phyloP scores from a whole-genome alignment of 2,888 invertebrate genomes.

The Sympetrum striolatum region DNA sequence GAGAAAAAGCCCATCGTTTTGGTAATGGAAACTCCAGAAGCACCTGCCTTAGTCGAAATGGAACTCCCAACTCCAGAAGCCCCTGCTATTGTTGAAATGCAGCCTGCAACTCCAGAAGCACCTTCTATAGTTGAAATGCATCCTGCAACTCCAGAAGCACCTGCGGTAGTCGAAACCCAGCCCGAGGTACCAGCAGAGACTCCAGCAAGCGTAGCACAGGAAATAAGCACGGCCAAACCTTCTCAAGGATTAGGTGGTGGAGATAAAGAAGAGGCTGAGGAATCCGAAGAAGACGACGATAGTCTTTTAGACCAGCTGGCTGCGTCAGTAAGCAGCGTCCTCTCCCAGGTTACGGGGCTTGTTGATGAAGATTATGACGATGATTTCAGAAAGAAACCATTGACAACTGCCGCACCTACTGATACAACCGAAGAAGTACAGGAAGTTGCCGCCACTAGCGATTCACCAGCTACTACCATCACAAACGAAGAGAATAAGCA shows the following conservation, averaged over 20 bases:
- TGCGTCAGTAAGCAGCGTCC: slow-evolving; percentile 46
- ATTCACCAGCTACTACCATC: neutral
- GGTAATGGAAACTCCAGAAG: neutral
- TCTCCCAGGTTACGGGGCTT: slow-evolving; percentile 47
- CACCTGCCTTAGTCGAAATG: neutral
- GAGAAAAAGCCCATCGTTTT: neutral
- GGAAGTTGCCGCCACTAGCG: neutral
- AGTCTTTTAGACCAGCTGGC: slow-evolving; percentile 45
- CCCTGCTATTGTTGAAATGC: neutral
- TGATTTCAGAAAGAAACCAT: neutral
- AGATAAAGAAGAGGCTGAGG: neutral
- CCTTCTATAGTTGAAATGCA: neutral
- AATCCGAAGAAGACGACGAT: neutral
- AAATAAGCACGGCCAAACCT: neutral
- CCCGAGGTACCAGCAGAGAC: neutral
- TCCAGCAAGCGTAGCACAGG: neutral
- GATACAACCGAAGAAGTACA: neutral
- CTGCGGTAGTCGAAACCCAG: neutral
- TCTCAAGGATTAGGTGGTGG: neutral
- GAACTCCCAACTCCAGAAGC: neutral
- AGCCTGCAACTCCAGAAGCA: neutral
- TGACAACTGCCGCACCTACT: neutral
- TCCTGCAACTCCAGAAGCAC: neutral
- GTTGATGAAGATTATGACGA: slow-evolving; percentile 36
- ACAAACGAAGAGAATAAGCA: neutral